Evolutionary conservation across 1,140 invertebrate genomes (phyloP).

Genomic region (Leptinotarsa texana): DNA sequence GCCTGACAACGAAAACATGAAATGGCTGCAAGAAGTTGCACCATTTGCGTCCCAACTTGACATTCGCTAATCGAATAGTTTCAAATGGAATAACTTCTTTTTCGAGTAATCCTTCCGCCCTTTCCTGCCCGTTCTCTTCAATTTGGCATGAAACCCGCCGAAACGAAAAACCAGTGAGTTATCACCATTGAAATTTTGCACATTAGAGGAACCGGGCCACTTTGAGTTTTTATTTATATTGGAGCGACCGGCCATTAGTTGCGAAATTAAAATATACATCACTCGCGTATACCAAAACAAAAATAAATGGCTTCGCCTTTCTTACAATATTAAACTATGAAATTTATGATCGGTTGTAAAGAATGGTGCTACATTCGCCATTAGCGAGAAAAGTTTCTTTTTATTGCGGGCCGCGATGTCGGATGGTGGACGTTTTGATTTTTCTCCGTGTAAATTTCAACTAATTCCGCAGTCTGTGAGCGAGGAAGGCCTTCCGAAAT

Average conservation of each 20-base stretch:
- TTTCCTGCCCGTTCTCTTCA: too few species aligned
- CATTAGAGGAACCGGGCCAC: constrained; percentile 4
- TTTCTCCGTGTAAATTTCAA: constrained; percentile 23
- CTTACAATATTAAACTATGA: constrained; percentile 49
- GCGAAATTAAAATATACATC: constrained; percentile 52
- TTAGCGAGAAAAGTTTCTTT: constrained; percentile 32
- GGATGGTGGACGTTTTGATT: constrained; percentile 28
- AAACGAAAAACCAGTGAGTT: constrained; percentile 8
- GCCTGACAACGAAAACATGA: too few species aligned
- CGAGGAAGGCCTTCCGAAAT: background rate
- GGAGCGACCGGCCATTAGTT: constrained; percentile 41
- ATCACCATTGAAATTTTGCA: constrained; percentile 16
- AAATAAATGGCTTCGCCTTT: constrained; percentile 48
- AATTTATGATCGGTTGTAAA: constrained; percentile 50
- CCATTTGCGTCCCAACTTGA: too few species aligned
- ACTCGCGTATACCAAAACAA: constrained; percentile 47
- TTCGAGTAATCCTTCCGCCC: too few species aligned
- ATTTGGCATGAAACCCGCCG: too few species aligned
- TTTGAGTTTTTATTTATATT: constrained; percentile 26
- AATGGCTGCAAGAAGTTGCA: too few species aligned
- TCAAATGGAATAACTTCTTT: too few species aligned
- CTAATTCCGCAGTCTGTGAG: constrained; percentile 13
- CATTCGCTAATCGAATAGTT: too few species aligned
- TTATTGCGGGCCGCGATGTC: constrained; percentile 28
- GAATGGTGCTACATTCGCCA: constrained; percentile 37